These are phyloP conservation scores for Helostoma temminkii DNA, from an alignment of 2,797 vertebrate genomes.

Conservation along the genomic window DNA sequence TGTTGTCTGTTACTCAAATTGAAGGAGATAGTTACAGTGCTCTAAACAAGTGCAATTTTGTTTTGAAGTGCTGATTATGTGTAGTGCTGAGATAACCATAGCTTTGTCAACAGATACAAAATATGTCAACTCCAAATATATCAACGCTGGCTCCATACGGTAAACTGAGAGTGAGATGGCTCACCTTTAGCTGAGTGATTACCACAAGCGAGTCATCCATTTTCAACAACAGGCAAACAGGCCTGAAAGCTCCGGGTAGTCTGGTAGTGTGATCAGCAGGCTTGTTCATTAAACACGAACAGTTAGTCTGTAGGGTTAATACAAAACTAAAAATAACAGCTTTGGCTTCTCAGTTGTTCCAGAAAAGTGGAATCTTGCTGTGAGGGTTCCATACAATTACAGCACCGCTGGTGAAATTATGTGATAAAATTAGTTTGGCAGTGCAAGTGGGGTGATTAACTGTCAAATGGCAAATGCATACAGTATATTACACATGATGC, in stretches of 20 bases:
- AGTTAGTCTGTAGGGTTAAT: constrained; percentile 15
- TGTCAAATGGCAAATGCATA: constrained; percentile 1
- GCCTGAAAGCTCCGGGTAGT: constrained; percentile 26
- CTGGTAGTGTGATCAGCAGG: constrained; percentile 7
- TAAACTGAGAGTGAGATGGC: constrained; percentile 19
- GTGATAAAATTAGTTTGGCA: neutral
- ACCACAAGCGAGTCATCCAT: constrained; percentile 45
- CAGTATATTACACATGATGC: neutral
- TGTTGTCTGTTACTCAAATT: too few relatives aligned
- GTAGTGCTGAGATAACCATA: neutral
- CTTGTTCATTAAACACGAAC: constrained; percentile 33
- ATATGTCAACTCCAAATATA: too few relatives aligned
- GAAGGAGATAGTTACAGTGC: constrained; percentile 18
- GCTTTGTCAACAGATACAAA: constrained; percentile 13
- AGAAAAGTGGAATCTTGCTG: constrained; percentile 7
- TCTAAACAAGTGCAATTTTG: constrained; percentile 29
- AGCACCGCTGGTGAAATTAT: neutral
- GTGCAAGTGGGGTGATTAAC: constrained; percentile 1
- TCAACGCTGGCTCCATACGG: constrained; percentile 1
- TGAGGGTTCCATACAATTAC: constrained; percentile 23
- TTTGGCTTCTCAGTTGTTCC: constrained; percentile 10
- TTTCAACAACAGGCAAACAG: constrained; percentile 35
- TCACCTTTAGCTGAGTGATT: constrained; percentile 50
- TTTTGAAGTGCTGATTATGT: constrained; percentile 17
- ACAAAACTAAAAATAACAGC: constrained; percentile 23